phyloP scores from a whole-genome alignment of 2,888 invertebrate species.

The Monopis laevigella region DNA sequence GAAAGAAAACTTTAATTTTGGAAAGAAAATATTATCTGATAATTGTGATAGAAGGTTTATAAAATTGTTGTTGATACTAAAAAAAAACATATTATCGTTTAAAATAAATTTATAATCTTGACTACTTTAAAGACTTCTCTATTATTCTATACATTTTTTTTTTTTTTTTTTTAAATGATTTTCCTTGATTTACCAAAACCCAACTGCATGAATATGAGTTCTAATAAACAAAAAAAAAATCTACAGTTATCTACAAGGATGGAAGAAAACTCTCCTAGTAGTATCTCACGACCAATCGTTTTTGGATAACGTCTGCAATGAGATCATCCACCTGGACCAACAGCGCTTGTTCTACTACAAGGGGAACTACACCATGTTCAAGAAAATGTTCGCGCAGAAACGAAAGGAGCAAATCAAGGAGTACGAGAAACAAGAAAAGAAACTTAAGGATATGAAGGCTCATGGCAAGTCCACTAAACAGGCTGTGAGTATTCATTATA shows the following conservation, averaged over 20 bases:
- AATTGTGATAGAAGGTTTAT: no score
- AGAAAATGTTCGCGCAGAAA: slow-evolving; percentile 98
- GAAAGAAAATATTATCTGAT: no score
- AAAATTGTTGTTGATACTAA: no score
- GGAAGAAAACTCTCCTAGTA: slow-evolving; percentile 98
- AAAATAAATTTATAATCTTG: no score
- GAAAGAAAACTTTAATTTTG: no score
- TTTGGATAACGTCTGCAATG: slow-evolving; percentile 99
- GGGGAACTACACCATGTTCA: slow-evolving; percentile 98
- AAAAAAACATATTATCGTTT: no score
- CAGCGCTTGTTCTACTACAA: slow-evolving; percentile 96
- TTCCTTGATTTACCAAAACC: no score
- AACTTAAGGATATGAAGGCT: slow-evolving; percentile 93
- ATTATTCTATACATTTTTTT: no score
- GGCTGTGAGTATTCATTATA: slow-evolving; percentile 73
- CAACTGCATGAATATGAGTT: no score
- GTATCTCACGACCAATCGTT: slow-evolving; percentile 99
- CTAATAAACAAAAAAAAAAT: no score
- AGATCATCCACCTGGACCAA: slow-evolving; percentile 96
- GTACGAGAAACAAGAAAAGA: slow-evolving; percentile 98
- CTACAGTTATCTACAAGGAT: slow-evolving; percentile 89
- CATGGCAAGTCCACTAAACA: slow-evolving; percentile 96
- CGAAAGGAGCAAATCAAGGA: slow-evolving; percentile 95
- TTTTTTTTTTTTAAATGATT: no score
- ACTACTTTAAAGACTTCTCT: no score